Evolutionary conservation across 2,797 vertebrate species (phyloP).

Genomic region (Lycodopsis pacificus): DNA sequence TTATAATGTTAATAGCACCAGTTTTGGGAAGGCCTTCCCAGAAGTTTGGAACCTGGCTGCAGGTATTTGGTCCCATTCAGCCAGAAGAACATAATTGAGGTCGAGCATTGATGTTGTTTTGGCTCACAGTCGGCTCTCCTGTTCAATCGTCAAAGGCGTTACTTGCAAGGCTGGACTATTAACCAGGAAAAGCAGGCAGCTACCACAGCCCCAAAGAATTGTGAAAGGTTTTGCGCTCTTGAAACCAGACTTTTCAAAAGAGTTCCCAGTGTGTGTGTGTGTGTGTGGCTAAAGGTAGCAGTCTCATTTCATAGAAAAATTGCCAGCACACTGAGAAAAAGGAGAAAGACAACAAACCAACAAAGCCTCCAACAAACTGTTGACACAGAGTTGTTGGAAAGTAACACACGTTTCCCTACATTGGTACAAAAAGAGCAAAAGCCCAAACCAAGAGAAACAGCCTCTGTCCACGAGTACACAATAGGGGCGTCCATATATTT

Average conservation of each 20-base stretch:
- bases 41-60: neutral
- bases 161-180: neutral
- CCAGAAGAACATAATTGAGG: neutral
- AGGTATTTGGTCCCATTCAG: conserved; percentile 18
- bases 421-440: neutral
- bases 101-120: neutral
- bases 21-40: neutral
- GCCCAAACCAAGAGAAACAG: neutral
- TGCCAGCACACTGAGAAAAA: neutral
- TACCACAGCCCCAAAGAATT: neutral
- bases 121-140: neutral
- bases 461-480: neutral
- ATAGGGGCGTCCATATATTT: too few species aligned
- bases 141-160: conserved; percentile 3
- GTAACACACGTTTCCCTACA: neutral
- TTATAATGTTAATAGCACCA: neutral
- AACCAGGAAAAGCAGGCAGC: neutral
- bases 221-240: neutral
- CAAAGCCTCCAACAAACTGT: neutral
- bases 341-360: too few species aligned
- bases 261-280: neutral
- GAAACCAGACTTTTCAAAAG: conserved; percentile 1
- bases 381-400: neutral
- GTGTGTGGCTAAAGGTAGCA: neutral
- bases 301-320: neutral